Conservation (phyloP, 1,140 invertebrate species). For the Globodera ellingtonae region DNA sequence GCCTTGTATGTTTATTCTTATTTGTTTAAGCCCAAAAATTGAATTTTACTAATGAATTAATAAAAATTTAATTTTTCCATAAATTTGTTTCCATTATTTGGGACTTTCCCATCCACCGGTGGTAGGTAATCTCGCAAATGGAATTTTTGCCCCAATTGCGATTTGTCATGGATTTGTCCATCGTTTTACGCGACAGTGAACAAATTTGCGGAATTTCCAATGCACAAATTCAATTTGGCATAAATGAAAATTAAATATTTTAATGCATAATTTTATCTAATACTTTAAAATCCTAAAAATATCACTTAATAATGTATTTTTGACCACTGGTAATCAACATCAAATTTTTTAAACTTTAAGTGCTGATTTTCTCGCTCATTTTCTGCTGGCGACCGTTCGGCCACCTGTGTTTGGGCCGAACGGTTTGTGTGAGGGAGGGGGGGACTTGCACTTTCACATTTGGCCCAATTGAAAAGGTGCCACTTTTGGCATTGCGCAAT, state of each 20-base stretch:
- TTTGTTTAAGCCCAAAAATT: too few relatives aligned
- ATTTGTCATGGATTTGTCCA: constrained; percentile 5
- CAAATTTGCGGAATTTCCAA: neutral
- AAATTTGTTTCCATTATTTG: neutral
- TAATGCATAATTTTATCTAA: too few relatives aligned
- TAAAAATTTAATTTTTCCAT: too few relatives aligned
- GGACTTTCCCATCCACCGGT: neutral
- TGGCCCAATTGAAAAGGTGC: constrained; percentile 1
- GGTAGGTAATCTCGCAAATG: neutral
- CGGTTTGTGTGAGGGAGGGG: neutral
- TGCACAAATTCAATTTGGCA: neutral
- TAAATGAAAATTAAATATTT: neutral
- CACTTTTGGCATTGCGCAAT: neutral
- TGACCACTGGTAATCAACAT: too few relatives aligned
- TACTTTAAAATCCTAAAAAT: neutral
- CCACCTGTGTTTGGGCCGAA: neutral
- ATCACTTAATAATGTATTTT: neutral
- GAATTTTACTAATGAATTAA: too few relatives aligned
- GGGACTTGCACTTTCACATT: neutral
- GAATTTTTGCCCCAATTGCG: neutral
- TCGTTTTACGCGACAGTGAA: neutral
- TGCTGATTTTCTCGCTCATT: neutral
- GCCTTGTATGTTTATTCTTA: too few relatives aligned
- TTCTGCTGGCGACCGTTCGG: too few relatives aligned
- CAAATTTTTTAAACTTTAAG: neutral